Conservation (phyloP, 1,140 invertebrate species). For the Camponotus pennsylvanicus region DNA sequence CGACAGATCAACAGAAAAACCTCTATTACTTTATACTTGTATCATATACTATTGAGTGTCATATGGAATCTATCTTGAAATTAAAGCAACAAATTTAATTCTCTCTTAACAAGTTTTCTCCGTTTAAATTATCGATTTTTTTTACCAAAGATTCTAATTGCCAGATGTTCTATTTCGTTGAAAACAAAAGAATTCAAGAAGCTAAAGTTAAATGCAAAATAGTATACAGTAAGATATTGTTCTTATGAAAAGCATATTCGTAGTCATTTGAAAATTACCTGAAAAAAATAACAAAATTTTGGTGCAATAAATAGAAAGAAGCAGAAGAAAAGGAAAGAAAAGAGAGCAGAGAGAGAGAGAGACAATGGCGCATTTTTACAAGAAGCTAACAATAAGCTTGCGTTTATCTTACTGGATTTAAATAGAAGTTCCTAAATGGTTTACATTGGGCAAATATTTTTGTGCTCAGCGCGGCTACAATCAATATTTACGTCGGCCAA, state of each 20-base stretch:
- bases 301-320: not conserved
- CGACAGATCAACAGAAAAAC: not conserved
- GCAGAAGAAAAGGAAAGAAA: too few species aligned
- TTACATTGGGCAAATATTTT: conserved; percentile 37
- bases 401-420: not conserved
- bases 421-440: not conserved
- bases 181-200: not conserved
- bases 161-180: too few species aligned
- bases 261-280: not conserved
- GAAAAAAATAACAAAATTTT: not conserved
- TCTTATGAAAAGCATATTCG: not conserved
- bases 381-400: not conserved
- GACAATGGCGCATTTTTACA: conserved; percentile 4
- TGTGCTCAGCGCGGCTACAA: not conserved
- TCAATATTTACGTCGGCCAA: conserved; percentile 42
- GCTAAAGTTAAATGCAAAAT: not conserved
- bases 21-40: conserved; percentile 8
- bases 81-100: conserved; percentile 16
- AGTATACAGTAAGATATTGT: not conserved
- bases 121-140: conserved; percentile 40
- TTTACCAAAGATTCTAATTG: not conserved
- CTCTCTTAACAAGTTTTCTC: conserved; percentile 20
- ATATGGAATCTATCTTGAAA: conserved; percentile 17
- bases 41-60: not conserved
- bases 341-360: not conserved